Conservation (phyloP, 1,140 invertebrate species). For the Hirudo medicinalis region DNA sequence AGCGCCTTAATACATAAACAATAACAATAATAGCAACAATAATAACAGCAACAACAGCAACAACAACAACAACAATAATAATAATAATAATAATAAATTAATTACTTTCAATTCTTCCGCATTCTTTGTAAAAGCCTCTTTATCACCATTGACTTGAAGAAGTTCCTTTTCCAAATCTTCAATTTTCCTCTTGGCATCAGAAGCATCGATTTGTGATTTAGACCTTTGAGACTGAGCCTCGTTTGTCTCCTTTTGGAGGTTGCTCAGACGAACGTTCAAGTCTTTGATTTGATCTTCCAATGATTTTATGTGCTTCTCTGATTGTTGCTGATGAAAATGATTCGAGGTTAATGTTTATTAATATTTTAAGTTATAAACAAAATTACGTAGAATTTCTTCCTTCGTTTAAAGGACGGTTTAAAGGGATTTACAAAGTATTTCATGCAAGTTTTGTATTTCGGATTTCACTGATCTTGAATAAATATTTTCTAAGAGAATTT, state of each 20-base stretch:
- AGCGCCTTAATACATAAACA: too few species aligned
- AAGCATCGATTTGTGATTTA: constrained; percentile 1
- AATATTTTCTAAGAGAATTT: not conserved
- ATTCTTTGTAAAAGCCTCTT: not conserved
- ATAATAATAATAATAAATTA: too few species aligned
- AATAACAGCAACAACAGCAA: too few species aligned
- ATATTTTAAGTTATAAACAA: too few species aligned
- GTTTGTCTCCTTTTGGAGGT: not conserved
- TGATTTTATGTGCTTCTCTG: not conserved
- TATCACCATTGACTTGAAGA: not conserved
- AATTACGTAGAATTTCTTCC: too few species aligned
- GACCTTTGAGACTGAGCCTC: not conserved
- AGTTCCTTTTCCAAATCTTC: constrained; percentile 5
- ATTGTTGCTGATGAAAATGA: constrained; percentile 1
- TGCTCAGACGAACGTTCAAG: not conserved
- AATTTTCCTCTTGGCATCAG: not conserved
- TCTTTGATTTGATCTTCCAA: constrained; percentile 8
- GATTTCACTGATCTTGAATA: not conserved
- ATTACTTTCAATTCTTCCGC: constrained; percentile 3
- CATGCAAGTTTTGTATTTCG: not conserved
- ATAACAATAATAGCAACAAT: too few species aligned
- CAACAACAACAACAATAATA: too few species aligned
- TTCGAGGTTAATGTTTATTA: too few species aligned
- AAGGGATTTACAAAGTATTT: not conserved
- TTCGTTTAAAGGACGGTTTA: too few species aligned